Evolutionary conservation across 2,888 invertebrate genomes (phyloP).

Genomic region (Lydus trimaculatus): DNA sequence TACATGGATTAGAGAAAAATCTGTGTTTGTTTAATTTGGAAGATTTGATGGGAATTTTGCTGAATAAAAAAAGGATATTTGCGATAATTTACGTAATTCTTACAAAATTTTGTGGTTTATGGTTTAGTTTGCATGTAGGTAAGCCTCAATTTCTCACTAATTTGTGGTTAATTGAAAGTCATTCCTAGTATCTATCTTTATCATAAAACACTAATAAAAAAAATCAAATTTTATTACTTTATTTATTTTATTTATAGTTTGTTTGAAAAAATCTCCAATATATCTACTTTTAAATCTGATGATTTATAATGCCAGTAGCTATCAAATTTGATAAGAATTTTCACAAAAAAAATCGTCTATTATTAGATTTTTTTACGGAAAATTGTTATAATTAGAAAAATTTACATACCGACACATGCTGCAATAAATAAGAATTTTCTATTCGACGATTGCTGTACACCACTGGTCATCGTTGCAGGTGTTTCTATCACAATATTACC

Average conservation of each 20-base stretch:
- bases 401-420: conserved; percentile 28
- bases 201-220: neutral
- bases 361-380: neutral
- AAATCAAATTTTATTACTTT: neutral
- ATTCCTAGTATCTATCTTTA: neutral
- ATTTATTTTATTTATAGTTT: neutral
- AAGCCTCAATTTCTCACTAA: too few species aligned
- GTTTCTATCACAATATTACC: conserved; percentile 19
- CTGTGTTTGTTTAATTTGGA: neutral
- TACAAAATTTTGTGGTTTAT: neutral
- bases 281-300: neutral
- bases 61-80: too few species aligned
- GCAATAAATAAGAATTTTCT: conserved; percentile 31
- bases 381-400: neutral
- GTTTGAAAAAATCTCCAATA: neutral
- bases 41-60: too few species aligned
- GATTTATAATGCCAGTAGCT: neutral
- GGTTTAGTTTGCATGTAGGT: too few species aligned
- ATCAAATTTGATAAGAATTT: neutral
- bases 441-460: conserved; percentile 11
- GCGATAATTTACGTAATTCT: too few species aligned
- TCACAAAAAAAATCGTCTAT: neutral
- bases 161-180: too few species aligned
- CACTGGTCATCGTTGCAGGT: conserved; percentile 12
- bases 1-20: neutral